Evolutionary conservation across 2,113 vertebrate genomes (phyloP), one percentile per base, ranked within the genome.

Genomic region (Oxyruncus cristatus): DNA sequence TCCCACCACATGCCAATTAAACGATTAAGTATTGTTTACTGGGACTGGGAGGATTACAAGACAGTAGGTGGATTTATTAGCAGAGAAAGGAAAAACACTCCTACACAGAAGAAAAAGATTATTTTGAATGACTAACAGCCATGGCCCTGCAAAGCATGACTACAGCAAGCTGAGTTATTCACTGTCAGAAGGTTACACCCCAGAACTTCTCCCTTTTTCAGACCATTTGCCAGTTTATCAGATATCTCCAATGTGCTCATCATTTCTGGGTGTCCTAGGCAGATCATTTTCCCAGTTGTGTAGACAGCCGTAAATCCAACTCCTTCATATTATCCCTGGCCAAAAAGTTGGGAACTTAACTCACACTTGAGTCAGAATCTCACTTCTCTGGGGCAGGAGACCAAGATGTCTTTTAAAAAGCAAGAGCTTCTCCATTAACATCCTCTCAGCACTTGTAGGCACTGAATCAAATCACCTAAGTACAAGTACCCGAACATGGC

Each of bases 61-160:
- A 92, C 92, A 81, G 90, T 92, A 96, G 94, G 93, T 94, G 94
- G 87, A 79, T 93, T 94, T 96, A 96, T 95, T 95, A 96, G 70
- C 46, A 89, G 89, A 78, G 91, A 93, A 96, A 95, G 94, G 93
- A 91, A 95, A 97, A 95, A 91, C 73, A 91, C 89, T 92, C 89
- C 94, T 79, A 87, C 93, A 75, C 39, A 67, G 65, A 75, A 91
- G 55, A 81, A 81, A 56, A 95, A 78, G 68, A 72, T 67, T 87
- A 61, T 89, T 97, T 95, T 91, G 72, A 92, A 74, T 89, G 89
- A 95, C 73, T 95, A 93, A 87, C 84, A 95, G 76, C 91, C 59
- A 50, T 83, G 63, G 15, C 88, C 71, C 72, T 93, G 79, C 47
- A 70, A 88, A 96, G 67, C 58, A 66, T 27, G n/a, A 88, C 50